Base-by-base conservation (phyloP, 2,888 invertebrate species). In the Euplagia quadripunctaria region DNA sequence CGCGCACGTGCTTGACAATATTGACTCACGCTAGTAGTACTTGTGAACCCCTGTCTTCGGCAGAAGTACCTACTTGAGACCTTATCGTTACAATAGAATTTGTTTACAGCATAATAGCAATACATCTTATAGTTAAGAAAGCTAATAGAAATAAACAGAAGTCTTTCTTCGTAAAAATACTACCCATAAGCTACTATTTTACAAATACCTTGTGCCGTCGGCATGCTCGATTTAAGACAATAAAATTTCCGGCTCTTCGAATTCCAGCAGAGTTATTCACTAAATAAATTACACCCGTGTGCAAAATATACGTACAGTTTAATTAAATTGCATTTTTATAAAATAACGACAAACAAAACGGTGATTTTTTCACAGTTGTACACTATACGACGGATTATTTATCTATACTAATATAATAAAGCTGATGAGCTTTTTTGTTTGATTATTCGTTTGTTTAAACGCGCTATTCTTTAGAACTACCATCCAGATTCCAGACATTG, bases 181-280 rank as follows among this genome's bases (percentile, higher is more conserved):
- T 17, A 52, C 52, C 1, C 43, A 9, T 43, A 55, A n/a, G n/a
- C 0, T 55, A 55, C 55, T 4, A 55, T 55, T 55, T 55, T 11
- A 55, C n/a, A 55, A 55, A 55, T n/a, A n/a, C 55, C 55, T n/a
- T 11, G 0, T 52, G n/a, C 9, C 55, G 55, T n/a, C 31, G 14
- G 14, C n/a, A 20, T 31, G 67, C 52, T 41, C 31, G 46, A 67
- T 67, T 52, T 52, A 67, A 52, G 52, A 17, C 41, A 67, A 41
- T 67, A 67, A 67, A 67, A 67, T 67, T 51, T 9, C 31, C 20
- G 41, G 1, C 41, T 7, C 31, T 63, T 63, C 1, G 17, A 64
- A 43, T 43, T 79, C 72, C 41, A 63, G 14, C 12, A 63, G 41
- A 41, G 41, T 16, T 63, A 41, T 63, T 63, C 16, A 63, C 41